These are phyloP conservation scores for Kuschelorhynchus macadamiae DNA, from an alignment of 2,888 invertebrate species.

Conservation along the genomic window DNA sequence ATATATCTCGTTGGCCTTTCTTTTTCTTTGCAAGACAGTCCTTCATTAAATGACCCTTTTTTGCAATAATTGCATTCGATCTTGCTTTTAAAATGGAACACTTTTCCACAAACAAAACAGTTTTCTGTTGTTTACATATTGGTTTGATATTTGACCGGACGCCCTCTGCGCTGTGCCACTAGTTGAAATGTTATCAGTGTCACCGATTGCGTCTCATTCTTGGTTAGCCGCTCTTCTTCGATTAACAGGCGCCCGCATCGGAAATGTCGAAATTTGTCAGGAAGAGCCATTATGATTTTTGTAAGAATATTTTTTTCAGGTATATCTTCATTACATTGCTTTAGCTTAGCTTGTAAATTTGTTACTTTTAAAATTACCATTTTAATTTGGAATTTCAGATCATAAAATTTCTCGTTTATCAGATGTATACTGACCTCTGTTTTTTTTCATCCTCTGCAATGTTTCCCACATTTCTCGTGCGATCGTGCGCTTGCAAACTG, in stretches of 20 bases:
- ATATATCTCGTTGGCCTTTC: slow-evolving; percentile 11
- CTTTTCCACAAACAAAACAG: slow-evolving; percentile 28
- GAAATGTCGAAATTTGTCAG: slow-evolving; percentile 29
- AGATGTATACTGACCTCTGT: slow-evolving; percentile 19
- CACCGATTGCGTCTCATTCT: slow-evolving; percentile 22
- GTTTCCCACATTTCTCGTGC: slow-evolving; percentile 32
- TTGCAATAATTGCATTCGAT: slow-evolving; percentile 37
- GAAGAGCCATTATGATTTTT: slow-evolving; percentile 48
- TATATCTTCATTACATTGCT: slow-evolving; percentile 6
- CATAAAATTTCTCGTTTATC: slow-evolving; percentile 34
- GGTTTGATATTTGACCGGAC: background rate
- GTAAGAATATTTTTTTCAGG: slow-evolving; percentile 31
- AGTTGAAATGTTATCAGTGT: slow-evolving; percentile 11
- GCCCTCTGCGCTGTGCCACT: background rate
- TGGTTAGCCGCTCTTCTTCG: slow-evolving; percentile 7
- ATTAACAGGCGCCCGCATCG: slow-evolving; percentile 45
- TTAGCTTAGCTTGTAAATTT: slow-evolving; percentile 29
- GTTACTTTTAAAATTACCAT: slow-evolving; percentile 21
- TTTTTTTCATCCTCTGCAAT: slow-evolving; percentile 23
- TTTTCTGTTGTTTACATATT: background rate
- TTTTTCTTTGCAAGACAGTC: slow-evolving; percentile 34
- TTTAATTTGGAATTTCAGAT: slow-evolving; percentile 23
- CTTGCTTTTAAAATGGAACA: slow-evolving; percentile 26
- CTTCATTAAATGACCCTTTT: slow-evolving; percentile 40
- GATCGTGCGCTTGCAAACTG: slow-evolving; percentile 6